Conservation (phyloP, 2,797 vertebrate species). For the Tapirus indicus region DNA sequence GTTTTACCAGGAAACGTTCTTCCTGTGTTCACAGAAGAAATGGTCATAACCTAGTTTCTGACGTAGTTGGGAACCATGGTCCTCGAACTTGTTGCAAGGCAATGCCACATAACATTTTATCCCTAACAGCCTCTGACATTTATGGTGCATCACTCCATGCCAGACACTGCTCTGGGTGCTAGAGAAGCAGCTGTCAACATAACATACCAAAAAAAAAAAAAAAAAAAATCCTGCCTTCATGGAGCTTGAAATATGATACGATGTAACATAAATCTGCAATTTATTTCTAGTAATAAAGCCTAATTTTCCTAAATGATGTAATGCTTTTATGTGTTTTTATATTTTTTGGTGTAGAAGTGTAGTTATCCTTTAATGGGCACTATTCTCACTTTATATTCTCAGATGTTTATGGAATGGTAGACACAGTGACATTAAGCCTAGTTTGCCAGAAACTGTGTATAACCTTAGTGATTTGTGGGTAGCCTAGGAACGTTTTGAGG, state of each 20-base stretch:
- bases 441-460: neutral
- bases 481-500: neutral
- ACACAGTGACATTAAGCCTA: neutral
- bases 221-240: neutral
- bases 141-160: neutral
- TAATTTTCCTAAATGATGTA: neutral
- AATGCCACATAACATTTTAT: rapidly evolving
- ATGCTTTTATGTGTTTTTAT: neutral
- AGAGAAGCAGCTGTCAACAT: neutral
- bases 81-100: neutral
- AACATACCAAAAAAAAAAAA: neutral
- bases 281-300: neutral
- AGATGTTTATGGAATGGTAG: neutral
- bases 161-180: neutral
- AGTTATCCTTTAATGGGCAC: rapidly evolving
- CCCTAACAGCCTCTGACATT: neutral
- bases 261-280: neutral
- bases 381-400: neutral
- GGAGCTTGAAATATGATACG: neutral
- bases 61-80: neutral
- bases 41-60: neutral
- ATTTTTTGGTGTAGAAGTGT: neutral
- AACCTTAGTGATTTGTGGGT: neutral
- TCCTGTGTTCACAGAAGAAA: neutral
- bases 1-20: neutral